These are phyloP conservation scores for Cottoperca gobio DNA, from an alignment of 2,797 vertebrate species.

Conservation along the genomic window DNA sequence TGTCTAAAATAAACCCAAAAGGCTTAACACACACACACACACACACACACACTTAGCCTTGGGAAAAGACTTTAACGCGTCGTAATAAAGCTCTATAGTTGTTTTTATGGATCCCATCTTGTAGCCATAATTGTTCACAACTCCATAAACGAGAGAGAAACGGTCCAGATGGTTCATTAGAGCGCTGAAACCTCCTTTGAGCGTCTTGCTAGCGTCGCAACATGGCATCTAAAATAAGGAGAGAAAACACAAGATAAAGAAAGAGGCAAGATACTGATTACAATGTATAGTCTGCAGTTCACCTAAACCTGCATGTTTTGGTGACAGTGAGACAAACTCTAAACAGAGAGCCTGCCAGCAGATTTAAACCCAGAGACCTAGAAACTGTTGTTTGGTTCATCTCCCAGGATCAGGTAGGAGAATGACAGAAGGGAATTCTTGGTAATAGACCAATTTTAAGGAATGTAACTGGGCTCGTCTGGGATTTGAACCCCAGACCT, in stretches of 20 bases:
- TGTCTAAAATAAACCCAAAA: neutral
- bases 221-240: constrained; percentile 15
- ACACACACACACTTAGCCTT: constrained; percentile 6
- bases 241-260: constrained; percentile 25
- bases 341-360: neutral
- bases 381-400: neutral
- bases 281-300: no score
- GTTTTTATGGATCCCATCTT: constrained; percentile 60
- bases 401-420: neutral
- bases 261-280: neutral
- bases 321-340: neutral
- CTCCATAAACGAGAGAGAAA: constrained; percentile 43
- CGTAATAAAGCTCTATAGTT: constrained; percentile 46
- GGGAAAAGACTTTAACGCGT: constrained; percentile 32
- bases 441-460: no score
- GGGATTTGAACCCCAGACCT: constrained; percentile 89
- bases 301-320: neutral
- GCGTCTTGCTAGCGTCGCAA: neutral
- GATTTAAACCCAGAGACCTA: neutral
- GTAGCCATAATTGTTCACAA: constrained; percentile 56
- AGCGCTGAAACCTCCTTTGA: neutral
- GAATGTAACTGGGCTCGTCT: constrained; percentile 88
- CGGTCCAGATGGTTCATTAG: constrained; percentile 28
- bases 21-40: neutral
- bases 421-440: no score